Base-by-base conservation (phyloP, 2,888 invertebrate genomes). In the Frankliniella fusca region DNA sequence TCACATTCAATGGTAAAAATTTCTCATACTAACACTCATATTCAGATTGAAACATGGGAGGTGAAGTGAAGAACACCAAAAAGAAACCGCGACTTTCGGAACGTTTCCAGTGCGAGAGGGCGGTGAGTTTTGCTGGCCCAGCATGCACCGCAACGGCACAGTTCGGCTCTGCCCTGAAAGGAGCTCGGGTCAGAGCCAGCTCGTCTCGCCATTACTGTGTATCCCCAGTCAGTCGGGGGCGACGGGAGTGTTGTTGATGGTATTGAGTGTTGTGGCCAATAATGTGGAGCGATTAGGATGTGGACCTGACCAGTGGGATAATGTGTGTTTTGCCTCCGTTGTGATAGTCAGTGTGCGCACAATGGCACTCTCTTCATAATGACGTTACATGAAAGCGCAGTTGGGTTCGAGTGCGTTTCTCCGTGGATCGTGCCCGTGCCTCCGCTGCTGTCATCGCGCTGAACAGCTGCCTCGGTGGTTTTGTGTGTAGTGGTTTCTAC, bases 381-480 rank as follows among this genome's bases (percentile, higher is more conserved):
- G 70, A 76, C 70, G 23, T 76, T 76, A 76, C 70, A 76, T 76
- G 70, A 23, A 76, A 76, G 70, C 12, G 27, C 70, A 23, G 27
- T 27, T 27, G 70, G 70, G 70, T 23, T 10, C 11, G 27, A 76
- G 70, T 76, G 70, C 27, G 27, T 27, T 23, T 54, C 54, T 54
- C 54, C 20, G 3, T 11, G 54, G 11, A 11, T 54, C 54, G 54
- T 15, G 54, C 54, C 20, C 54, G 54, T 54, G 54, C 54, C 18
- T 20, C 23, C 27, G 70, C 23, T 12, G n/a, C 70, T 76, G 70
- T 76, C 70, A 76, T 76, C 70, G 23, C 27, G 23, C 11, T 76
- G 70, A 76, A 76, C 70, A 76, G 70, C 70, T 76, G 70, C 70
- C 70, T 76, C 70, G 70, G 70, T 76, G 70, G 23, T 76, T 23